phyloP scores from a whole-genome alignment of 2,888 invertebrate species.

The Melinaea menophilus region DNA sequence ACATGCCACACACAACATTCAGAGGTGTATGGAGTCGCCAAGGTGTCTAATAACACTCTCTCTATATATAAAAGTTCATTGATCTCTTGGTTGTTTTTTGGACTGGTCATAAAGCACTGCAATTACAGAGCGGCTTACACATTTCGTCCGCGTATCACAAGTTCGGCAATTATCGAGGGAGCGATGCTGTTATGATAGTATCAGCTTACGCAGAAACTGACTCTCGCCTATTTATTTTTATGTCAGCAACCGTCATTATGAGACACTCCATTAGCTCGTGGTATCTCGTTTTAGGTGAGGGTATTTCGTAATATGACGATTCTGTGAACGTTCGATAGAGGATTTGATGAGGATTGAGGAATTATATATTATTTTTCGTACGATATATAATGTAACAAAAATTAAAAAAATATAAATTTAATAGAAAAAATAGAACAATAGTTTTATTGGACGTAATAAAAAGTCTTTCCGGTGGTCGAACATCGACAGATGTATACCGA shows the following conservation, averaged over 20 bases:
- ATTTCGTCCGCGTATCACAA: constrained; percentile 53
- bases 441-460: constrained; percentile 24
- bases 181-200: constrained; percentile 78
- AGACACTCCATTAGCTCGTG: constrained; percentile 78
- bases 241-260: constrained; percentile 79
- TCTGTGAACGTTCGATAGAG: constrained; percentile 30
- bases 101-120: constrained; percentile 55
- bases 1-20: not conserved
- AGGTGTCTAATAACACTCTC: too few relatives aligned
- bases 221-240: constrained; percentile 78
- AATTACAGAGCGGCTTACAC: constrained; percentile 53
- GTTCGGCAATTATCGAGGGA: constrained; percentile 76
- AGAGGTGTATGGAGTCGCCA: too few relatives aligned
- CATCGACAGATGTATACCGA: constrained; percentile 29
- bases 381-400: not conserved
- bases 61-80: too few relatives aligned
- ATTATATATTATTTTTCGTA: constrained; percentile 8
- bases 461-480: constrained; percentile 31
- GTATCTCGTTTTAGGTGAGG: constrained; percentile 75
- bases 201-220: constrained; percentile 78
- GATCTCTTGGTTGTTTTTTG: not conserved
- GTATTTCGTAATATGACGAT: constrained; percentile 59
- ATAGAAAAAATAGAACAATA: constrained; percentile 24
- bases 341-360: constrained; percentile 19
- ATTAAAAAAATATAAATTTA: constrained; percentile 6